Evolutionary conservation across 2,113 vertebrate species (phyloP).

Genomic region (Ceyx cyanopectus): DNA sequence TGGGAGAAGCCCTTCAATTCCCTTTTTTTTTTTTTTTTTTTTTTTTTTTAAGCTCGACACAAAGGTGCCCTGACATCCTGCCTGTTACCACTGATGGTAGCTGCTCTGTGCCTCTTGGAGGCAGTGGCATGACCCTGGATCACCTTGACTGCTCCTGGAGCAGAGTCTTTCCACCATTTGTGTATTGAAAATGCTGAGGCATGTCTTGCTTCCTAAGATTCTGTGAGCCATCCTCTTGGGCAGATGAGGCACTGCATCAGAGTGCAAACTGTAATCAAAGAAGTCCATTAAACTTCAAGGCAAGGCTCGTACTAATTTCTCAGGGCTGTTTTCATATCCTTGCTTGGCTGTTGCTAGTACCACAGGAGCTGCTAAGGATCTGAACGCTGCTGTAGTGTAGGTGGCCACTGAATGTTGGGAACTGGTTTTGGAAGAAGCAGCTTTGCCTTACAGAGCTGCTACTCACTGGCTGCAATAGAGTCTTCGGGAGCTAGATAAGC

Average conservation of each 20-base stretch:
- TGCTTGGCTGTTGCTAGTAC: neutral
- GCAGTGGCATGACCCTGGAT: neutral
- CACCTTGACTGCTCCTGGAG: neutral
- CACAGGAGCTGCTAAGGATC: neutral
- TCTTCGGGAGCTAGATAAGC: neutral
- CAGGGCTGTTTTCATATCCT: neutral
- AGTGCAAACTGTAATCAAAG: neutral
- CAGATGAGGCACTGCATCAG: neutral
- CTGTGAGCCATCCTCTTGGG: neutral
- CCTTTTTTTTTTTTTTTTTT: neutral
- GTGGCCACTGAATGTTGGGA: neutral
- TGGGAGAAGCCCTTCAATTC: neutral
- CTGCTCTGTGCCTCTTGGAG: neutral
- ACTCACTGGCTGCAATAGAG: neutral
- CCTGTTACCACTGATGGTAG: rapidly evolving
- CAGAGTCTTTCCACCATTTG: neutral
- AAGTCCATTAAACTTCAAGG: neutral
- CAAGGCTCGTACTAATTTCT: neutral
- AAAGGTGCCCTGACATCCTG: neutral
- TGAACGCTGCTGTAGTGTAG: neutral
- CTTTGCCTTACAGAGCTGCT: neutral
- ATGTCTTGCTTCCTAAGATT: neutral
- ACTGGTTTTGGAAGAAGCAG: neutral
- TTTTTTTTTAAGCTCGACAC: neutral
- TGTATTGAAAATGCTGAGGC: neutral